Percentiles rank a stretch among this genome's conserved stretches.
These are phyloP conservation scores for Scomberomorus guttatus DNA, from an alignment of 2,797 vertebrate genomes.

Conservation along the genomic window DNA sequence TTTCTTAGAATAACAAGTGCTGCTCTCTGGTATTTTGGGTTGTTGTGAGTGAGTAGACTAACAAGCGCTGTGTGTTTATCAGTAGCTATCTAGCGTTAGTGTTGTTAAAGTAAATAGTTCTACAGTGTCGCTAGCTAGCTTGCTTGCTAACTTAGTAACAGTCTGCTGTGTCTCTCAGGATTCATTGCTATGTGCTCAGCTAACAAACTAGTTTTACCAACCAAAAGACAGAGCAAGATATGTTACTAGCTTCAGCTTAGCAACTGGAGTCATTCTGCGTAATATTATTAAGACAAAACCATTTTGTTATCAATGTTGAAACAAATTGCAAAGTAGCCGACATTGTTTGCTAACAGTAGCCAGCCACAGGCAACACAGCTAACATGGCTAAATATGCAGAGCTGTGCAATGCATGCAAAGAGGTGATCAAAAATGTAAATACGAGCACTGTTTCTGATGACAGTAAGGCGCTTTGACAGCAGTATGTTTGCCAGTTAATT, in stretches of 20 bases:
- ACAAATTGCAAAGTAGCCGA: constrained; percentile 43
- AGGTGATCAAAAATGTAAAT: background rate
- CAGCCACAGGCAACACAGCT: constrained; percentile 7
- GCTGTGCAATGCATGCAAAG: constrained; percentile 3
- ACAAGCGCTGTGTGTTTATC: background rate
- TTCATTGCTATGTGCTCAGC: constrained; percentile 20
- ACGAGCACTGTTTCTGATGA: background rate
- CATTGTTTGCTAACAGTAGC: constrained; percentile 30
- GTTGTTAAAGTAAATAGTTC: constrained; percentile 47
- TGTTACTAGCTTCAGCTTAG: background rate
- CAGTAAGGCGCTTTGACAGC: background rate
- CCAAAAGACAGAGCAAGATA: background rate
- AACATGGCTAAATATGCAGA: constrained; percentile 6
- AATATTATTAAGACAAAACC: background rate
- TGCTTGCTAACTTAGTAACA: constrained; percentile 60
- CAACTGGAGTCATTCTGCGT: background rate
- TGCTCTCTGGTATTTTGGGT: background rate
- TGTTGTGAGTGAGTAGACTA: background rate
- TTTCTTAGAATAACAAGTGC: constrained; percentile 37
- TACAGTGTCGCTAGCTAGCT: constrained; percentile 52
- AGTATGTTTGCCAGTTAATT: background rate
- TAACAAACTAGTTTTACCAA: constrained; percentile 9
- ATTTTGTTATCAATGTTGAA: background rate
- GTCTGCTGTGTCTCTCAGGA: constrained; percentile 29
- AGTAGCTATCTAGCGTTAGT: constrained; percentile 19